Evolutionary conservation across 2,888 invertebrate species (phyloP).

Genomic region (Drosophila limbata): DNA sequence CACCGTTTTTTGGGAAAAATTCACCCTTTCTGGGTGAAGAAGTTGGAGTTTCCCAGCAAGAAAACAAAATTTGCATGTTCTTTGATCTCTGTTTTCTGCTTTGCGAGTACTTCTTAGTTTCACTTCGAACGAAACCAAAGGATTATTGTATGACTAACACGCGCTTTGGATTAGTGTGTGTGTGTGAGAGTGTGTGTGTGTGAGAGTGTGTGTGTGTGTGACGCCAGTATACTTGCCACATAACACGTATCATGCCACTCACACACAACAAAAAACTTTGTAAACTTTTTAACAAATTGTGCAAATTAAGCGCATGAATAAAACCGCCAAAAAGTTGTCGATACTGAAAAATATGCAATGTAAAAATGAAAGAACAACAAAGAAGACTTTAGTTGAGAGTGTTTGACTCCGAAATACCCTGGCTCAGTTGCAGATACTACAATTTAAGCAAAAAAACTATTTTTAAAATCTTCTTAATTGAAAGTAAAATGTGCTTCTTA

Average conservation of each 20-base stretch:
- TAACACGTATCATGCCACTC: conserved; percentile 6
- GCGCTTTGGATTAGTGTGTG: conserved; percentile 30
- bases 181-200: neutral
- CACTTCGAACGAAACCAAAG: conserved; percentile 3
- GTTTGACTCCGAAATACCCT: neutral
- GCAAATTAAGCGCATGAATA: conserved; percentile 61
- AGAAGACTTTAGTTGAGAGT: neutral
- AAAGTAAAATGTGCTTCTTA: too few species aligned
- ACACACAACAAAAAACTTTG: neutral
- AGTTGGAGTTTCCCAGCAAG: neutral
- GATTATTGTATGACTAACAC: conserved; percentile 28
- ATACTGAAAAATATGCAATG: conserved; percentile 33
- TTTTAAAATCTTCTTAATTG: too few species aligned
- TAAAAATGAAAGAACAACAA: conserved; percentile 9
- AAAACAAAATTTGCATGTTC: conserved; percentile 11
- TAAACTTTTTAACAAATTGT: conserved; percentile 56
- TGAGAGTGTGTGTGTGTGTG: conserved; percentile 4
- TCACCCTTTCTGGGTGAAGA: neutral
- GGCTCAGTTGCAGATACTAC: too few species aligned
- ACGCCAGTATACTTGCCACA: neutral
- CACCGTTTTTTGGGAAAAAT: conserved; percentile 2
- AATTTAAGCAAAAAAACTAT: too few species aligned
- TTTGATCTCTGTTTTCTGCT: conserved; percentile 20
- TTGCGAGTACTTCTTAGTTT: conserved; percentile 4
- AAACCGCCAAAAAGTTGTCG: conserved; percentile 48